Base-by-base conservation (phyloP, 1,140 invertebrate species). In the Planococcus citri region DNA sequence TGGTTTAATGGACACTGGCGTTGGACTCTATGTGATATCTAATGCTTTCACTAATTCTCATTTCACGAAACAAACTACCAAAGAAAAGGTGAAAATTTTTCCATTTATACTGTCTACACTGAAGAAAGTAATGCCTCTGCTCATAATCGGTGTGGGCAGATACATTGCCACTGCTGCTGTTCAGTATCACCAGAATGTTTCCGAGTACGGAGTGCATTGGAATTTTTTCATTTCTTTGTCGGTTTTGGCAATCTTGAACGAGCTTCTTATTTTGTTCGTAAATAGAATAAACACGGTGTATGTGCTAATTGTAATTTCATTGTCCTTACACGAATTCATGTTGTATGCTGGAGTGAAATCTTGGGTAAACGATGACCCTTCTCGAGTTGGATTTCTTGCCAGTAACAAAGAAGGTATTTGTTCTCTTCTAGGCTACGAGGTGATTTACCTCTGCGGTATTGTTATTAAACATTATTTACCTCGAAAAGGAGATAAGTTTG, bases 181-280 rank as follows among this genome's bases (percentile, higher is more conserved):
- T 1, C 83, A 90, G 70, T 98, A 98, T 78, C 88, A 93, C 69
- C 86, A 90, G 75, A 89, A 94, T 78, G 83, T 91, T 0, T 84
- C 86, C 6, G 96, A 98, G 77, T 98, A 98, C 82, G 96, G 95
- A 1, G 82, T 89, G 4, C 94, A 97, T 79, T 96, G 95, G 92
- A 98, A 98, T 78, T 98, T 98, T 77, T 98, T 97, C 76, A 87
- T 96, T 70, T 97, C 93, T 0, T 77, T 98, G 38, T 91, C 90
- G 25, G 79, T 88, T 58, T 87, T 92, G 4, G 94, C 92, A 82
- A 76, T 94, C 0, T 75, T 90, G 22, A 84, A 84, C 24, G 84
- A 83, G 27, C 71, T 85, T 33, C 73, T 89, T 27, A 78, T 87
- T 17, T 79, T 77, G 51, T 76, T 82, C 22, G 73, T 84, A 60